phyloP scores from a whole-genome alignment of 2,888 invertebrate species.

The Tenthredo amoena region DNA sequence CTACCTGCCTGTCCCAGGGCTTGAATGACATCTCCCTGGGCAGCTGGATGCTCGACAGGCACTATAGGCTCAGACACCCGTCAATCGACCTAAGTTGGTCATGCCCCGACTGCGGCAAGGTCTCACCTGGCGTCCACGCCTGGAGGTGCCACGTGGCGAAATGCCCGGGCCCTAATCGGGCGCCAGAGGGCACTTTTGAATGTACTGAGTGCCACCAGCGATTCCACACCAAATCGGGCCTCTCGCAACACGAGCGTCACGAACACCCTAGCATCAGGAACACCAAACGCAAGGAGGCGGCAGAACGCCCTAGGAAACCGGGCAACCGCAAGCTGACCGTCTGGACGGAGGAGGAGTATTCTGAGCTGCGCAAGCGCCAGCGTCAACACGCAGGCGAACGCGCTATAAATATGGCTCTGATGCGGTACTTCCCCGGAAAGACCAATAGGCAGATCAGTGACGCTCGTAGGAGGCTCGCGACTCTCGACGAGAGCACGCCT shows the following conservation, averaged over 20 bases:
- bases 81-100: neutral
- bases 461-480: constrained; percentile 2
- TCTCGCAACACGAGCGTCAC: constrained; percentile 55
- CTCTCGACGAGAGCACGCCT: no score
- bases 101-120: neutral
- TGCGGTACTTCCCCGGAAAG: constrained; percentile 20
- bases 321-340: neutral
- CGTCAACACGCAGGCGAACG: neutral
- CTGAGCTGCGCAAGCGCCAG: neutral
- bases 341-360: neutral
- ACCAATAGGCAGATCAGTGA: constrained; percentile 51
- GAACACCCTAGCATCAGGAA: constrained; percentile 49
- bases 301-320: neutral
- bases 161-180: neutral
- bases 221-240: constrained; percentile 38
- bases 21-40: no score
- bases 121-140: neutral
- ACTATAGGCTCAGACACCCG: no score
- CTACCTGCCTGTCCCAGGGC: no score
- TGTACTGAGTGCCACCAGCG: neutral
- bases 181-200: neutral
- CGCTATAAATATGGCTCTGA: neutral
- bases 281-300: neutral
- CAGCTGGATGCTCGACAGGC: no score
- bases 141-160: neutral